Evolutionary conservation across 2,797 vertebrate species (phyloP), one percentile per base, ranked within the genome.

Genomic region (Brachymystax lenok): DNA sequence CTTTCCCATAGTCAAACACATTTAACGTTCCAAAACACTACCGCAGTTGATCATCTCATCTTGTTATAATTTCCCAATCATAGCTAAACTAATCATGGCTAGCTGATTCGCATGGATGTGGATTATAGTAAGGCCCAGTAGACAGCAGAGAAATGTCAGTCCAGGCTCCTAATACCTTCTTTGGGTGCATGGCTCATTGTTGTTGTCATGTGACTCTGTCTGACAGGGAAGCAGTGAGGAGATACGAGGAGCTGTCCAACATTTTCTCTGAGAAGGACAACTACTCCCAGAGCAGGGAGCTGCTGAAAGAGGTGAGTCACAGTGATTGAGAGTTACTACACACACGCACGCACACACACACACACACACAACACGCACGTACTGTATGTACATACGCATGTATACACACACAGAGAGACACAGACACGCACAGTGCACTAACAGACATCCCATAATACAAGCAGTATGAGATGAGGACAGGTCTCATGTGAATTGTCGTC

Each of bases 211-310:
- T 74, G 12, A 33, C 73, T 35, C 19, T 71, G 14, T 46, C 21
- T 69, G 17, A 81, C 92, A 97, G 96, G 87, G 96, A 96, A 17
- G 90, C 86, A 0, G 81, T 95, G 79, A 94, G 84, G 85, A 94
- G 90, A 86, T 96, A 95, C 5, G 94, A 95, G 86, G 95, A 96
- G 14, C 91, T 95, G 89, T 94, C 93, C 0, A 90, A 95, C 24
- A 95, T 97, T 77, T 97, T 97, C 91, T 97, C 96, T 0, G 96
- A 98, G 81, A 94, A 96, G 86, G 95, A 98, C 90, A 98, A 98
- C 90, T 97, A 96, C 86, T 94, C 96, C 1, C 96, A 96, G 68
- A 96, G 95, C 92, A 92, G 96, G 79, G 96, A 96, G 69, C 93
- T 96, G 21, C 94, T 97, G 56, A 95, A 95, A 85, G 95, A 96